A percentile compares a stretch with the other conserved stretches of the same genome.
Conservation (phyloP, 2,888 invertebrate species). For the Drosophila nr. medialis region DNA sequence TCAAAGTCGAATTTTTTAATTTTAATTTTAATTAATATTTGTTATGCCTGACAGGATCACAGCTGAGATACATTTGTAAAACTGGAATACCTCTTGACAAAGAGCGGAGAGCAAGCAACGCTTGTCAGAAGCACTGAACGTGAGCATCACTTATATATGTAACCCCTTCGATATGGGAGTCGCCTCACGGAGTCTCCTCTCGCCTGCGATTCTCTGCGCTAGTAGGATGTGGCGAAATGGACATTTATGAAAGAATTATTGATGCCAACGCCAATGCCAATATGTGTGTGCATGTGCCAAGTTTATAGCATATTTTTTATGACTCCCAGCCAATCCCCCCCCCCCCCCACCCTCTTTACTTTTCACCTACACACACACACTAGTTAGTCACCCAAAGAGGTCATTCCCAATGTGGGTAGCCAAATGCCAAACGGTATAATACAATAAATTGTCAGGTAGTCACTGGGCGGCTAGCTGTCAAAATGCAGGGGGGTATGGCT, state of each 20-base stretch:
- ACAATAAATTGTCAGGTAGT: conserved; percentile 77
- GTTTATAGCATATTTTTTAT: conserved; percentile 77
- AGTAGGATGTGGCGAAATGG: conserved; percentile 79
- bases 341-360: neutral
- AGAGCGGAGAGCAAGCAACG: neutral
- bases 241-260: conserved; percentile 83
- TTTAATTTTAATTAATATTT: neutral
- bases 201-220: conserved; percentile 52
- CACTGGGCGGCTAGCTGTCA: conserved; percentile 72
- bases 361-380: neutral
- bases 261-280: conserved; percentile 67
- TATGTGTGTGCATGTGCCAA: conserved; percentile 36
- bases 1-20: too few relatives aligned
- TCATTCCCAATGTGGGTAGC: conserved; percentile 62
- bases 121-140: conserved; percentile 74
- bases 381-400: conserved; percentile 48
- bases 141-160: conserved; percentile 70
- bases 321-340: conserved; percentile 35
- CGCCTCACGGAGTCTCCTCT: conserved; percentile 14
- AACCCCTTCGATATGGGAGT: conserved; percentile 26
- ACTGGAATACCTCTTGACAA: neutral
- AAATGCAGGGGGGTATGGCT: conserved; percentile 63
- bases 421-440: conserved; percentile 69
- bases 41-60: neutral
- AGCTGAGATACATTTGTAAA: neutral